Conservation (phyloP, 2,113 vertebrate genomes). For the Desmodus rotundus region DNA sequence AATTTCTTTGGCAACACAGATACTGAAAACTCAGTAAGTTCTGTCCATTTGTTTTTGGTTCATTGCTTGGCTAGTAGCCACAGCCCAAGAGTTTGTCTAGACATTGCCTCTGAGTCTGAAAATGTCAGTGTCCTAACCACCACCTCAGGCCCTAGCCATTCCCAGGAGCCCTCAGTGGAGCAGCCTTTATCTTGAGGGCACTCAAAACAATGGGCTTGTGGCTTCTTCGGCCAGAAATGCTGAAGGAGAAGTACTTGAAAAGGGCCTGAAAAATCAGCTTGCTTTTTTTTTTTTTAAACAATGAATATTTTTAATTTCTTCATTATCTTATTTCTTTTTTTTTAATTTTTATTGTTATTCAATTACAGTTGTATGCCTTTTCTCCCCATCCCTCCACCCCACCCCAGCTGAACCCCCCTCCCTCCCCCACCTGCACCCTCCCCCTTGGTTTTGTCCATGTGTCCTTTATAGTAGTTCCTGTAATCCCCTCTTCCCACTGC, state of each 20-base stretch:
- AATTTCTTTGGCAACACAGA: background rate
- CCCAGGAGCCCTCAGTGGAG: background rate
- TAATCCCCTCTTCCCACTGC: no score
- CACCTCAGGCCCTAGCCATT: background rate
- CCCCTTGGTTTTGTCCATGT: no score
- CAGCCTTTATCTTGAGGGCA: background rate
- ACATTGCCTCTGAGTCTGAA: background rate
- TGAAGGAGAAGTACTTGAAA: background rate
- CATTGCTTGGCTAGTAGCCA: background rate
- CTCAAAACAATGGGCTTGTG: background rate
- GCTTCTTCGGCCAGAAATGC: background rate
- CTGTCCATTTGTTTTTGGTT: background rate
- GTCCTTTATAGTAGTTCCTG: no score
- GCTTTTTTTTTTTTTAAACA: no score
- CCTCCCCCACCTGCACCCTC: no score
- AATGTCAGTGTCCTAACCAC: background rate
- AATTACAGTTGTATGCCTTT: no score
- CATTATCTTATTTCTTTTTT: no score
- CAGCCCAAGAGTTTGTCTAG: constrained; percentile 6
- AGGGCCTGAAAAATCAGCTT: background rate
- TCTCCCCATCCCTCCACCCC: no score
- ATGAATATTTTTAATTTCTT: no score
- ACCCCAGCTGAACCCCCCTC: no score
- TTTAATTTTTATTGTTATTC: no score
- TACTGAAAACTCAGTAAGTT: background rate